Evolutionary conservation across 2,797 vertebrate genomes (phyloP), one percentile per base, ranked within the genome.

Genomic region (Semotilus atromaculatus): DNA sequence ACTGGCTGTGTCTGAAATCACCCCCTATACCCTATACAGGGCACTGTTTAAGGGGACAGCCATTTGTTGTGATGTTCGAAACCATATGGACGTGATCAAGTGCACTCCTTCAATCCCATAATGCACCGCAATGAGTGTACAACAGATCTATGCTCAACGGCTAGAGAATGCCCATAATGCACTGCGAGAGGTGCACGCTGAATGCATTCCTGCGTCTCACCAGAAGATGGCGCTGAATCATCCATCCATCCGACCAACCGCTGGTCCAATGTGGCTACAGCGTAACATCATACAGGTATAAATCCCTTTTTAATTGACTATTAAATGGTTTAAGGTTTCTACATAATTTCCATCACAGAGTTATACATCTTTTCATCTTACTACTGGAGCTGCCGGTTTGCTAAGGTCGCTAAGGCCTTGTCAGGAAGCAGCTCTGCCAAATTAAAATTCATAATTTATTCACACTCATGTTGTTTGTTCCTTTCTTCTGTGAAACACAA

Each of bases 181-280:
- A 55, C 23, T 23, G 23, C 9, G 23, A 58, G 3, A 53, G 21
- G 9, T 1, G 3, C 3, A 0, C 7, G 1, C 7, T 1, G 3
- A 23, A 55, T 55, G 3, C 23, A 55, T 23, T 55, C 3, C 21
- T 0, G 3, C 1, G 8, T 45, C 43, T 45, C 3, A 45, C 43
- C 43, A 45, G 11, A 14, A 45, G 11, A 45, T 45, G 43, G 13
- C 43, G 43, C 43, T 43, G 13, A 45, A 45, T 14, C 43, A 14
- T 45, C 43, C 43, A 4, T 45, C 3, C 40, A 11, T 43, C 40
- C 40, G 3, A 10, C 10, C 13, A 43, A 43, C 11, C 11, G 40
- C 40, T 43, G 40, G 40, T 45, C 43, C 43, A 45, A 45, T 45
- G 43, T 45, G 43, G 43, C 11, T 45, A 45, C 43, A 45, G 43